Base-by-base conservation (phyloP, 2,113 vertebrate species). In the Peucedramus taeniatus region DNA sequence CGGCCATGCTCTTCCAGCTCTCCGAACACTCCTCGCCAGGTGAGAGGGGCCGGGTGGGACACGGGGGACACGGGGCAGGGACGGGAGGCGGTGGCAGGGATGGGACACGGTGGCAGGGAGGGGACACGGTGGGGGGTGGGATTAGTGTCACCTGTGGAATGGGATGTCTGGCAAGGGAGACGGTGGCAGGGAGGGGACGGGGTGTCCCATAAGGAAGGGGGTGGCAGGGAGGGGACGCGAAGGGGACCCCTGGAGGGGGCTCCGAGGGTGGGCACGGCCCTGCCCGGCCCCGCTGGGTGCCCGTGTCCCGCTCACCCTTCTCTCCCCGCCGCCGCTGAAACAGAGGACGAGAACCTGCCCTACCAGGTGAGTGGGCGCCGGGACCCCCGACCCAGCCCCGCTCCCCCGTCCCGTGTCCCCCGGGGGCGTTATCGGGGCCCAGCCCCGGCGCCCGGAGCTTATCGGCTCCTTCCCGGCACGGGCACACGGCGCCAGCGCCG, bases 331-430 rank as follows among this genome's bases (percentile, higher is more conserved):
- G 31, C 89, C 6, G 72, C 72, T 1, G 18, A 54, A 57, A 30
- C 94, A 98, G 98, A 98, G 96, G 98, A 98, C 24, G 98, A 98
- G 76, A 87, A 93, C 35, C 96, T 97, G 50, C 97, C 97, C 6
- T 97, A 98, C 89, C 98, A 98, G 98, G 98, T 98, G 72, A 97
- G 96, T 87, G 78, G 28, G 51, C 2, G 1, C 28, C 8, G 7
- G 89, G 71, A 78, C 45, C 66, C 69, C 75, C 6, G 1, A 13
- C 18, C 22, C 49, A 45, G 39, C 64, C 60, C 81, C 4, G 0
- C 24, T 77, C 3, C 33, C 49, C 40, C 0, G 0, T 37, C 65
- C 75, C 13, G 0, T 3, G 8, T 35, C 44, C 66, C 71, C 69
- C 3, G 3, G 39, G 42, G 40, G 14, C 3, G 24, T 63, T 79